These are phyloP conservation scores for Oasisia sp. DNA, from an alignment of 2,888 invertebrate genomes.

Conservation along the genomic window DNA sequence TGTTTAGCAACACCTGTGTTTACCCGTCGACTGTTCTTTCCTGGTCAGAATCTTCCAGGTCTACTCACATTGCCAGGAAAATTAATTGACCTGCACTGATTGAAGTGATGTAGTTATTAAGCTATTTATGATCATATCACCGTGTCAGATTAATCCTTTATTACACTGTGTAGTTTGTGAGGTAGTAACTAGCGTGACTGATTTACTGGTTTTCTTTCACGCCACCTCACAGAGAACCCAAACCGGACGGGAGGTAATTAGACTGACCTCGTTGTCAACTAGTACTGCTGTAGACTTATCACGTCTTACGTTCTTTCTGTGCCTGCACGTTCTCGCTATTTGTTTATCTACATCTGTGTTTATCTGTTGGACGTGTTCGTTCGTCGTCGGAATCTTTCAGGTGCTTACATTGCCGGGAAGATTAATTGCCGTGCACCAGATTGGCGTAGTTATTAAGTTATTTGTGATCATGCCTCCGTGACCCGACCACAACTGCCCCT, in stretches of 20 bases:
- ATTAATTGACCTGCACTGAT: background rate
- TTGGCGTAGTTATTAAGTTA: background rate
- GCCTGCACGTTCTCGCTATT: background rate
- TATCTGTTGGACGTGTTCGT: background rate
- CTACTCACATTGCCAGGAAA: background rate
- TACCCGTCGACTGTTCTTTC: background rate
- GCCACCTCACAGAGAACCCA: background rate
- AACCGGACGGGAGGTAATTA: background rate
- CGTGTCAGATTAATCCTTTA: background rate
- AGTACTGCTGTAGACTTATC: background rate
- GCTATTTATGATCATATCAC: background rate
- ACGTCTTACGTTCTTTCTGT: background rate
- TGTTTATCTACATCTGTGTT: background rate
- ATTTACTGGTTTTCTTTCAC: background rate
- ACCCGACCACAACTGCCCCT: background rate
- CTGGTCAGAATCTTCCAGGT: background rate
- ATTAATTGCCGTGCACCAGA: background rate
- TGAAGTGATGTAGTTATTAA: background rate
- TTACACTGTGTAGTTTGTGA: background rate
- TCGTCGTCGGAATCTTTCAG: background rate
- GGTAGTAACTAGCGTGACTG: background rate
- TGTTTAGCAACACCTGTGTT: background rate
- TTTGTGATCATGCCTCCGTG: background rate
- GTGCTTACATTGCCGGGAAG: background rate
- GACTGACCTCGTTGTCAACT: background rate